Evolutionary conservation across 2,888 invertebrate genomes (phyloP), one percentile per base, ranked within the genome.

Genomic region (Diogma glabrata): DNA sequence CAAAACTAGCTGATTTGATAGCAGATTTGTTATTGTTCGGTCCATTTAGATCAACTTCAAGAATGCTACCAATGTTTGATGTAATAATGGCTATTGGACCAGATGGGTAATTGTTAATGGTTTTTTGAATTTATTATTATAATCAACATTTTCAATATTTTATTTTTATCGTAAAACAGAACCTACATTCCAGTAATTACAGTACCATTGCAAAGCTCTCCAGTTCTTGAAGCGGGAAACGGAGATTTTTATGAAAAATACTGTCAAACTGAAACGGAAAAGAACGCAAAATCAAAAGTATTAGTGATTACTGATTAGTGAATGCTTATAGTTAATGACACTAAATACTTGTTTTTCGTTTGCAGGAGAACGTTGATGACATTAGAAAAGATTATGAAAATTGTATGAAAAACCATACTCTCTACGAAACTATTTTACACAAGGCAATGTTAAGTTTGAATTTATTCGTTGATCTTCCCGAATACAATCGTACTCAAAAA

Each of bases 141-240:
- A 46, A 5, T 20, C 9, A 5, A 22, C 23, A 22, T 3, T 10
- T 5, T 23, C 4, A 26, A 47, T 19, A 24, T 8, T 26, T 26
- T 45, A 24, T 45, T 47, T 26, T 26, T 10, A 26, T 10, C 6
- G 10, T 26, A 6, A 26, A 26, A 9, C 8, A 47, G 46, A 3
- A 47, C 23, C 23, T 47, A 24, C 26, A 47, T 47, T 47, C 46
- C 46, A 3, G 26, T 26, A 26, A 24, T 47, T 16, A 47, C 46
- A 47, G 24, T 47, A 9, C 26, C 46, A 24, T 17, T 24, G 26
- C 16, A 26, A 3, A 47, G 16, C n/a, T 47, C 26, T 8, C 14
- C 23, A 14, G 12, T 26, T 8, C 6, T 47, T 7, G 46, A 17
- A 1, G 26, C 26, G n/a, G 26, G 17, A 5, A 24, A 26, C 24